phyloP scores from a whole-genome alignment of 2,888 invertebrate genomes.

The Drosophila percnosoma region DNA sequence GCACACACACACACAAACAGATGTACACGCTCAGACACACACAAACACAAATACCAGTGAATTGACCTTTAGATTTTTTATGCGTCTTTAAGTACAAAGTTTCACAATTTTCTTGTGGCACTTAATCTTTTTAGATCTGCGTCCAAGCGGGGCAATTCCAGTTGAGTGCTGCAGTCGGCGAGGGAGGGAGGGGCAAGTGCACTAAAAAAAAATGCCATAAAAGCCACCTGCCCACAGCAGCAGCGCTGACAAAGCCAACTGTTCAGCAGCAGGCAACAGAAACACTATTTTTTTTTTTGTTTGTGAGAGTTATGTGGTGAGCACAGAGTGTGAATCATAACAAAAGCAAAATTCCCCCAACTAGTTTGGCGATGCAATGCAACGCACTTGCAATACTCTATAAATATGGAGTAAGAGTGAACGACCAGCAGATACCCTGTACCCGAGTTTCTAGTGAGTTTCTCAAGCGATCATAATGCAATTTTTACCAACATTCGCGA shows the following conservation, averaged over 20 bases:
- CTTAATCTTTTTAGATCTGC: constrained; percentile 12
- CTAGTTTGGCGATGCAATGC: background rate
- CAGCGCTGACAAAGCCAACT: constrained; percentile 13
- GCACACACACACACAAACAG: constrained; percentile 7
- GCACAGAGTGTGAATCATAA: constrained; percentile 19
- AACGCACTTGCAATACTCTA: constrained; percentile 7
- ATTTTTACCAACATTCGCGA: background rate
- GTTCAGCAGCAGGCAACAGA: constrained; percentile 1
- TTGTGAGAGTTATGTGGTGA: background rate
- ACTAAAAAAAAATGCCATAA: constrained; percentile 24
- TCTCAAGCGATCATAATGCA: background rate
- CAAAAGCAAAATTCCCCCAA: background rate
- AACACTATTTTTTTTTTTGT: background rate
- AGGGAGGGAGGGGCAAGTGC: background rate
- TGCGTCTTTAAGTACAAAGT: constrained; percentile 21
- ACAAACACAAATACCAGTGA: constrained; percentile 21
- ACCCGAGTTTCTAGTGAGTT: background rate
- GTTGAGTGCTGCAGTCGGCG: background rate
- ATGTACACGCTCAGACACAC: background rate
- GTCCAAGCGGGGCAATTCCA: background rate
- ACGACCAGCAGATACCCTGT: background rate
- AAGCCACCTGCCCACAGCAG: constrained; percentile 23
- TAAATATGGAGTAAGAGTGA: background rate
- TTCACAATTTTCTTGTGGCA: constrained; percentile 1
- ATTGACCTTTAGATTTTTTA: constrained; percentile 55